Evolutionary conservation across 2,888 invertebrate species (phyloP).

Genomic region (Drosophila pseudotalamancana): DNA sequence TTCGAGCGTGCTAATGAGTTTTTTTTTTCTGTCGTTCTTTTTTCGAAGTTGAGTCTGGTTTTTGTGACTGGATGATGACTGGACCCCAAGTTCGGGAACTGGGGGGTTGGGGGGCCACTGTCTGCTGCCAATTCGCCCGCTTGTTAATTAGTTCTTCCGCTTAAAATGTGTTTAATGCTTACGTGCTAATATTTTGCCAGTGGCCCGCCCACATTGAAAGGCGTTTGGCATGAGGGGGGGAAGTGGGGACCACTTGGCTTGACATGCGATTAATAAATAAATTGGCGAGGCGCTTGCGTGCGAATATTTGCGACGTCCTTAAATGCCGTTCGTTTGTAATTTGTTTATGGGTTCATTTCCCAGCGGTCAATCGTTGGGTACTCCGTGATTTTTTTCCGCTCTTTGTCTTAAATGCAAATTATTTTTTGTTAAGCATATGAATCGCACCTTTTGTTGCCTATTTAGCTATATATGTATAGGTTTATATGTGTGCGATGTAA

Average conservation of each 20-base stretch:
- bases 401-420: slow-evolving; percentile 30
- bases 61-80: slow-evolving; percentile 10
- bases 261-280: slow-evolving; percentile 81
- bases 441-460: slow-evolving; percentile 48
- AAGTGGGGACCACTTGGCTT: slow-evolving; percentile 31
- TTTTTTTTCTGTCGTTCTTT: no score
- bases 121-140: slow-evolving; percentile 43
- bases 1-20: slow-evolving; percentile 78
- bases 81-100: not conserved
- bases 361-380: slow-evolving; percentile 82
- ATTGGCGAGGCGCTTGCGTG: slow-evolving; percentile 63
- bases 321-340: slow-evolving; percentile 65
- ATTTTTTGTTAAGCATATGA: slow-evolving; percentile 2
- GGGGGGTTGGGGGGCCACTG: slow-evolving; percentile 4
- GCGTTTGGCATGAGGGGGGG: no score
- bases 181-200: slow-evolving; percentile 61
- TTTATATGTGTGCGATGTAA: not conserved
- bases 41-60: slow-evolving; percentile 49
- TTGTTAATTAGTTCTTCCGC: slow-evolving; percentile 78
- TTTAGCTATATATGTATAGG: slow-evolving; percentile 13
- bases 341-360: slow-evolving; percentile 83
- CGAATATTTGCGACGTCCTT: slow-evolving; percentile 40
- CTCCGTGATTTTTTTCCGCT: slow-evolving; percentile 77
- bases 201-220: slow-evolving; percentile 20
- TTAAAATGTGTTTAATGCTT: slow-evolving; percentile 73